Base-by-base conservation (phyloP, 2,888 invertebrate genomes). In the Sminthurides aquaticus region DNA sequence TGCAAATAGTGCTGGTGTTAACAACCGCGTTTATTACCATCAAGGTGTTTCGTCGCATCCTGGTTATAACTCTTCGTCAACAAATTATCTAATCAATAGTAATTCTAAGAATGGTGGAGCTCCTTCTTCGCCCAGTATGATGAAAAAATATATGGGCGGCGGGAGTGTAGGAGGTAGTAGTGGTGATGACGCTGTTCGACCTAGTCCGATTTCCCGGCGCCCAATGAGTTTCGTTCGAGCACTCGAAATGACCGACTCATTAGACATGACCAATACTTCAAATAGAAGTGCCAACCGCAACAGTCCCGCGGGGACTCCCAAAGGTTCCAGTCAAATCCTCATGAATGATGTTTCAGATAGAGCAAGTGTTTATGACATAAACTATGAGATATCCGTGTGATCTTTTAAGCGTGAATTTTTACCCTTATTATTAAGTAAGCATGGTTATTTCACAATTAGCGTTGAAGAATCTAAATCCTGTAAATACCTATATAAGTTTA, bases 321-420 rank as follows among this genome's bases (percentile, higher is more conserved):
- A 73, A 65, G 72, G 69, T 48, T 69, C 72, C 58, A 68, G 68
- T 60, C 74, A 70, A 66, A 66, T 64, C 43, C 67, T 70, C 60
- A 65, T 69, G 65, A 69, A 85, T 58, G 83, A 85, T 48, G 86
- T 89, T 20, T 88, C 90, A 59, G 91, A 91, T 79, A 87, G 91
- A 76, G 88, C 89, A 76, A 91, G 91, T 80, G 89, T 91, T 74
- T 93, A 93, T 81, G 92, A 93, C 80, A 91, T 91, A 87, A 93
- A 91, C 83, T 92, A 93, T 81, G 93, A 93, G 81, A 93, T 93
- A 82, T 91, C 91, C 75, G 92, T 93, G 84, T 93, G 89, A 90
- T 82, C 77, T 75, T 77, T 63, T 67, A 64, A 55, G 25, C 24
- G 49, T 24, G 57, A 55, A 57, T 62, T 60, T 48, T 54, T 29